phyloP scores from a whole-genome alignment of 2,113 vertebrate genomes.

The Elanus axillaris region DNA sequence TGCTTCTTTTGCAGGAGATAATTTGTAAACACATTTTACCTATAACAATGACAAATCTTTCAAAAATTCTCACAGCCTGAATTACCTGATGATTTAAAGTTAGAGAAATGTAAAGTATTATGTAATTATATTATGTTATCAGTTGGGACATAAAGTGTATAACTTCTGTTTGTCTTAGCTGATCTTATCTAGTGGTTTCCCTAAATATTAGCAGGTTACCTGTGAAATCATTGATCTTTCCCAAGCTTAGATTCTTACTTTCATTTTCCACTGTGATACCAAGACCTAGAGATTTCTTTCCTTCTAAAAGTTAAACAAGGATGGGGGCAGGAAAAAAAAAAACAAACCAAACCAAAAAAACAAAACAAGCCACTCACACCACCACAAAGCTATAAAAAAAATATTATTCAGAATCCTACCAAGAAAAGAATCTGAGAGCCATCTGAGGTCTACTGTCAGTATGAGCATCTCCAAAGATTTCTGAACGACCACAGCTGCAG shows the following conservation, averaged over 20 bases:
- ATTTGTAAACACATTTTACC: neutral
- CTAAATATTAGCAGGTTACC: neutral
- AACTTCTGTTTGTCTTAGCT: neutral
- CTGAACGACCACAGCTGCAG: neutral
- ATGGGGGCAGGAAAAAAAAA: fast-evolving
- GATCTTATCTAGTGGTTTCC: neutral
- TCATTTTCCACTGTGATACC: neutral
- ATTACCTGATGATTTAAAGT: neutral
- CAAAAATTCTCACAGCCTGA: neutral
- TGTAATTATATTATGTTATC: neutral
- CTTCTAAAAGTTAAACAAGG: neutral
- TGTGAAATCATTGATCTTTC: neutral
- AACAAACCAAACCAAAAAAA: no score
- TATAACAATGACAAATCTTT: neutral
- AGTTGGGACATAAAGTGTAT: neutral
- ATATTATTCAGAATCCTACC: neutral
- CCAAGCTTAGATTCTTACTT: neutral
- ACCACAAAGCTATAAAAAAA: neutral
- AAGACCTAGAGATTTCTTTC: neutral
- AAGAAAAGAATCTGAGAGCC: neutral
- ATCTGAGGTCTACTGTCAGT: neutral
- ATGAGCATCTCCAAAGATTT: neutral
- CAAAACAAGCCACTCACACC: neutral
- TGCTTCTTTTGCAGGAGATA: neutral
- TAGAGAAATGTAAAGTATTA: neutral